phyloP scores from a whole-genome alignment of 2,797 vertebrate species.

The Synaphobranchus kaupii region DNA sequence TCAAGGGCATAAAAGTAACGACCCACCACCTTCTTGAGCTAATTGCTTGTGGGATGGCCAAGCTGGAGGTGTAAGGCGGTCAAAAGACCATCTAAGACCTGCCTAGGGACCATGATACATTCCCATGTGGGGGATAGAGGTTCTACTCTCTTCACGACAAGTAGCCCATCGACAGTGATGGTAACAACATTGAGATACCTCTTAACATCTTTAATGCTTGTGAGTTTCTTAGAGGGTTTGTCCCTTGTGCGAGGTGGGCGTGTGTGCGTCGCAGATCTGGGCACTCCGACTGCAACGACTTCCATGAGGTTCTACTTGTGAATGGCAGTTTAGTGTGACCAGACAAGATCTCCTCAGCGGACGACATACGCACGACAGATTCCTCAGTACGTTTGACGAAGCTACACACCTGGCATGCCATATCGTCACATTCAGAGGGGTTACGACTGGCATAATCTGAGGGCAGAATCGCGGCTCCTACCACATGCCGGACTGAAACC shows the following conservation, averaged over 20 bases:
- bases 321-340: neutral
- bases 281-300: neutral
- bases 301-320: neutral
- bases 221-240: too few species aligned
- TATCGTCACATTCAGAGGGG: neutral
- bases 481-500: neutral
- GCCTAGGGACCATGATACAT: neutral
- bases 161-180: neutral
- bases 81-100: neutral
- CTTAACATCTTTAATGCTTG: too few species aligned
- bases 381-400: too few species aligned
- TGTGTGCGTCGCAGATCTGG: neutral
- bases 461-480: neutral
- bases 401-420: constrained; percentile 8
- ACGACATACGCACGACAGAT: neutral
- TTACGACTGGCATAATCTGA: constrained; percentile 10
- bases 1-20: neutral
- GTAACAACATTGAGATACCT: too few species aligned
- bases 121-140: neutral
- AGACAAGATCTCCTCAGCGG: neutral
- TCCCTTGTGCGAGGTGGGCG: too few species aligned
- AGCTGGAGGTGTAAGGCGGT: neutral
- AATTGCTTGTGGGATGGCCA: neutral
- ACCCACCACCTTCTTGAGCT: neutral
- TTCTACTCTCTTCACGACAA: too few species aligned